phyloP scores from a whole-genome alignment of 2,797 vertebrate genomes.

The Ambastaia sidthimunki region DNA sequence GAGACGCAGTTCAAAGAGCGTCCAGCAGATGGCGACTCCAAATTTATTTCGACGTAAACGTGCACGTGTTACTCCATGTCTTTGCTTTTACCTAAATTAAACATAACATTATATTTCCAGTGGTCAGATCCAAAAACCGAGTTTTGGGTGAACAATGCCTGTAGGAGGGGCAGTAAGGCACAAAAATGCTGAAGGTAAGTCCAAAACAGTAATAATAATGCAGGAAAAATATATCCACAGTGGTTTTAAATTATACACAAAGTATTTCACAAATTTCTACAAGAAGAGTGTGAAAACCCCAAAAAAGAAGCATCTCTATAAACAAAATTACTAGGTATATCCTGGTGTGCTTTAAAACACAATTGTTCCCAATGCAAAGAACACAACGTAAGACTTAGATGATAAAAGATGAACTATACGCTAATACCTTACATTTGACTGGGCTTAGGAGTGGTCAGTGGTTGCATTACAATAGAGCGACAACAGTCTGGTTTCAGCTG shows the following conservation, averaged over 20 bases:
- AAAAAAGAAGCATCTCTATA: neutral
- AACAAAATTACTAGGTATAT: slow-evolving; percentile 19
- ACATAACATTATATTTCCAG: slow-evolving; percentile 24
- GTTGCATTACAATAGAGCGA: neutral
- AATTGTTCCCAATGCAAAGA: slow-evolving; percentile 16
- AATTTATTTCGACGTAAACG: neutral
- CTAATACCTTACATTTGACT: slow-evolving; percentile 18
- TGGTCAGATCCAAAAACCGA: slow-evolving; percentile 29
- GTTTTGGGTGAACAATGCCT: slow-evolving; percentile 17
- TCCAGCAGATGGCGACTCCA: slow-evolving; percentile 60
- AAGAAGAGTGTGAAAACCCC: neutral
- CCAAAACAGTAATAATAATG: slow-evolving; percentile 1
- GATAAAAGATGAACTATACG: slow-evolving; percentile 8
- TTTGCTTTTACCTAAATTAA: slow-evolving; percentile 10
- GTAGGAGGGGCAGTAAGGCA: slow-evolving; percentile 34
- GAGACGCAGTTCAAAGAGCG: neutral
- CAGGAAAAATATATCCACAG: slow-evolving; percentile 15
- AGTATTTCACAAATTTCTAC: neutral
- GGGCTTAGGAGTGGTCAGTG: slow-evolving; percentile 4
- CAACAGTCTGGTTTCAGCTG: slow-evolving; percentile 53
- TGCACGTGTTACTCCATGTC: neutral
- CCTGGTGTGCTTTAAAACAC: slow-evolving; percentile 1
- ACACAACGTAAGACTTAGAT: slow-evolving; percentile 10
- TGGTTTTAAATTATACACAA: slow-evolving; percentile 26
- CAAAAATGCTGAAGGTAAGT: slow-evolving; percentile 32